A percentile compares a stretch with the other conserved stretches of the same genome.
phyloP scores from a whole-genome alignment of 2,113 vertebrate genomes.

The Nothocercus julius region DNA sequence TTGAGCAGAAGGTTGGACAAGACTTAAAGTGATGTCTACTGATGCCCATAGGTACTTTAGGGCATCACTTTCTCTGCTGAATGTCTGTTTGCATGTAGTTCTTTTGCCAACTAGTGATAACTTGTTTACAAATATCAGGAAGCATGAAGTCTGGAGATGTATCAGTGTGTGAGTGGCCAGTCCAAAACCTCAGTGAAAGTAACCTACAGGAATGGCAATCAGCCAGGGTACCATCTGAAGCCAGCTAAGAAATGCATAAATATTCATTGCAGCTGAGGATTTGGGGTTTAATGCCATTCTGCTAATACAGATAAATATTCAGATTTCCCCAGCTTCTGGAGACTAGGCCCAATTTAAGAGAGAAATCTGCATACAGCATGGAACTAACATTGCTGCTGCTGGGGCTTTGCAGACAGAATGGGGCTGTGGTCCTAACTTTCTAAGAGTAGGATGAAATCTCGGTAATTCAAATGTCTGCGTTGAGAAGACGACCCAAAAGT shows the following conservation, averaged over 20 bases:
- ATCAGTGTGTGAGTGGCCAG: neutral
- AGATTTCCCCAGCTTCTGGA: constrained; percentile 5
- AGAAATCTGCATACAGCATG: constrained; percentile 1
- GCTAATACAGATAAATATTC: constrained; percentile 33
- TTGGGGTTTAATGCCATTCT: constrained; percentile 6
- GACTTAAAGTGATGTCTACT: constrained; percentile 35
- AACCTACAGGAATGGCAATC: constrained; percentile 13
- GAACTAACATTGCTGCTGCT: neutral
- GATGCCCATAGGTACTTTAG: constrained; percentile 45
- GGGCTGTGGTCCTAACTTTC: neutral
- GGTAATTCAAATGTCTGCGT: neutral
- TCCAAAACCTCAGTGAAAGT: constrained; percentile 43
- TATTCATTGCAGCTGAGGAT: constrained; percentile 21
- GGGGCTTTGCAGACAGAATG: neutral
- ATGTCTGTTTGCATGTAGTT: constrained; percentile 17
- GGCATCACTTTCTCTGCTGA: neutral
- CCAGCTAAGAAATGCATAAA: constrained; percentile 29
- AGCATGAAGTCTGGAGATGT: constrained; percentile 18
- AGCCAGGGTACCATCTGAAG: neutral
- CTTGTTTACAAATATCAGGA: constrained; percentile 22
- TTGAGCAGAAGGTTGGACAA: neutral
- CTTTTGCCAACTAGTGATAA: constrained; percentile 38
- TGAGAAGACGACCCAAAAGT: neutral
- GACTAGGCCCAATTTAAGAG: neutral
- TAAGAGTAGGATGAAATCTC: neutral